phyloP scores from a whole-genome alignment of 2,797 vertebrate genomes.

The Poecilia gillii region DNA sequence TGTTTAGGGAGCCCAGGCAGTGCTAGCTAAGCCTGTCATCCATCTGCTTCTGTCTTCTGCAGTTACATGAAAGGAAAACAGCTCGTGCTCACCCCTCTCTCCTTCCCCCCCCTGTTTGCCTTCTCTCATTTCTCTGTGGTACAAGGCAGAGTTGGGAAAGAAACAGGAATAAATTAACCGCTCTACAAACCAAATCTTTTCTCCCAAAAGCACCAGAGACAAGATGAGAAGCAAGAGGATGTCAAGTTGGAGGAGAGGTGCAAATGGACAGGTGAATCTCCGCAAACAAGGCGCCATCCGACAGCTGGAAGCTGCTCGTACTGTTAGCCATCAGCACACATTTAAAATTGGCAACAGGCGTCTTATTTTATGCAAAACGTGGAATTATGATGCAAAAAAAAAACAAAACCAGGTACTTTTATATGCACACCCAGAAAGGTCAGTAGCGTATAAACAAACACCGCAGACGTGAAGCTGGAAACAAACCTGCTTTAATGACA shows the following conservation, averaged over 20 bases:
- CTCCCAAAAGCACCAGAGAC: constrained; percentile 45
- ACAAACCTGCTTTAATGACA: constrained; percentile 4
- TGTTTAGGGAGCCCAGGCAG: constrained; percentile 50
- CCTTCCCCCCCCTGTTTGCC: constrained; percentile 27
- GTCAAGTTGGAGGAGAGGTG: constrained; percentile 45
- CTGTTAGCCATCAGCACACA: constrained; percentile 52
- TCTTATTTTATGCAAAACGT: constrained; percentile 53
- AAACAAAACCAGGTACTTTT: constrained; percentile 29
- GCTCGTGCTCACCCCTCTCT: constrained; percentile 24
- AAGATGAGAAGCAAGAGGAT: constrained; percentile 34
- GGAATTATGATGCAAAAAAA: constrained; percentile 18
- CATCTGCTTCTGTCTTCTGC: constrained; percentile 60
- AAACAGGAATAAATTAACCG: constrained; percentile 73
- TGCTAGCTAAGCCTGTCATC: constrained; percentile 63
- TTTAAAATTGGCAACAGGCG: constrained; percentile 49
- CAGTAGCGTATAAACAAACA: constrained; percentile 17
- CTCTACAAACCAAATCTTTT: constrained; percentile 39
- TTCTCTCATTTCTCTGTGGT: constrained; percentile 50
- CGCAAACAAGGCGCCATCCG: constrained; percentile 53
- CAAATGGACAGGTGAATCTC: constrained; percentile 58
- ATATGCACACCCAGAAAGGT: constrained; percentile 22
- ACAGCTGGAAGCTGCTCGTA: constrained; percentile 60
- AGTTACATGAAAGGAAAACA: constrained; percentile 69
- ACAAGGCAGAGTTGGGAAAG: constrained; percentile 55
- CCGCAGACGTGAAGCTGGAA: constrained; percentile 6